Base-by-base conservation (phyloP, 2,888 invertebrate genomes). In the Leucophenga maculata region DNA sequence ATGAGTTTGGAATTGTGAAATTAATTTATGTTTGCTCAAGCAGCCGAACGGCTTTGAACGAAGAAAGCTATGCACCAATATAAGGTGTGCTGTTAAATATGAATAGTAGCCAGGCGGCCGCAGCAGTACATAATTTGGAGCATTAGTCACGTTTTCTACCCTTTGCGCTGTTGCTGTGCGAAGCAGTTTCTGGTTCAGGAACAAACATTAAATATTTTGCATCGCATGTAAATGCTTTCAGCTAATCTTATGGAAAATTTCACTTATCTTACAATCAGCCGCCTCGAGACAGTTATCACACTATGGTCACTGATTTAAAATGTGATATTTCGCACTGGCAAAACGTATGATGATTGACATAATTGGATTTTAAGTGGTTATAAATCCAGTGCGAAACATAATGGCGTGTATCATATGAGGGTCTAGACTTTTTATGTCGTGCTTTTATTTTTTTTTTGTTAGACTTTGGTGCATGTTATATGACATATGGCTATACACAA, bases 1-100 rank as follows among this genome's bases (percentile, higher is more conserved):
- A 20, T 31, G 11, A 48, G 39, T 1, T 14, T 3, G 39, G 39
- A 69, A 70, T 77, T 70, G 76, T 72, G 76, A 77, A 77, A 77
- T 77, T 65, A 50, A 18, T 8, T 55, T 22, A 11, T 55, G 8
- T 55, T 52, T 9, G 26, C 26, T 55, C 13, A 52, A 16, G 52
- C 16, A 20, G 18, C 14, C 52, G 52, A 1, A 18, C 52, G 52
- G 11, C 52, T 16, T 20, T 18, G 20, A 8, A 11, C 39, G 39
- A 39, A 39, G 39, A 39, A 39, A 39, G 39, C 8, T 11, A 9
- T 39, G 39, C 39, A 32, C 32, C 32, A n/a, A n/a, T n/a, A n/a
- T n/a, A n/a, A n/a, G n/a, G n/a, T n/a, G n/a, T n/a, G n/a, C n/a
- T n/a, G n/a, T n/a, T n/a, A n/a, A n/a, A n/a, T n/a, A n/a, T 26